Base-by-base conservation (phyloP, 1,140 invertebrate genomes). In the Trichonephila clavata region DNA sequence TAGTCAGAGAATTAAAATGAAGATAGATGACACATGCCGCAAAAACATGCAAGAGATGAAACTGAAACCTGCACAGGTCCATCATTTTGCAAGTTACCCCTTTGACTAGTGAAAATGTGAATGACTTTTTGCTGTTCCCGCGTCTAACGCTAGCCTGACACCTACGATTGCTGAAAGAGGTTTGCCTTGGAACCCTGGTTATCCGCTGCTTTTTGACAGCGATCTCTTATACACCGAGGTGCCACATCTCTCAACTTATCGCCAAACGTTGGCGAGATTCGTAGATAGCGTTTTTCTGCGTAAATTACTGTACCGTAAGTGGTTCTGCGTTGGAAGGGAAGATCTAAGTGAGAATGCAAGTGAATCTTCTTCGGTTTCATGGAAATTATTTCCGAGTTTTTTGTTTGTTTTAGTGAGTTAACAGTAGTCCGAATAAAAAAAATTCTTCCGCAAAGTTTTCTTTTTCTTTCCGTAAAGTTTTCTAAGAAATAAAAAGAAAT, bases 181-280 rank as follows among this genome's bases (percentile, higher is more conserved):
- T 92, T 92, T 92, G 81, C 81, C 83, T 92, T 86, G 50, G 50
- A 24, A 50, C 27, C 18, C n/a, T 20, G 91, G 83, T 13, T 7
- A 20, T 50, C 81, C 32, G 57, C 90, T 50, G 83, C 91, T 59
- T 92, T 92, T 92, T 92, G 81, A 90, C 89, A 90, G 87, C 63
- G 27, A 43, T 27, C 21, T 60, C 71, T 60, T 27, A 59, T 80
- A 80, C 13, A 43, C 60, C 18, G 14, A 16, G 50, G 18, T 18
- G 60, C 81, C 43, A 71, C 6, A 86, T 27, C 59, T 60, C 27
- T 18, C 18, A 18, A 20, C 24, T 63, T 92, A 92, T 92, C 91
- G 81, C 91, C 77, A 14, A 4, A 10, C 16, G 27, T 92, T 92
- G 91, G 91, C 81, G 91, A 92, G 71, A 68, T 68, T 16, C 1